Evolutionary conservation across 2,888 invertebrate species (phyloP), one percentile per base, ranked within the genome.

Genomic region (Chymomyza procnemis): DNA sequence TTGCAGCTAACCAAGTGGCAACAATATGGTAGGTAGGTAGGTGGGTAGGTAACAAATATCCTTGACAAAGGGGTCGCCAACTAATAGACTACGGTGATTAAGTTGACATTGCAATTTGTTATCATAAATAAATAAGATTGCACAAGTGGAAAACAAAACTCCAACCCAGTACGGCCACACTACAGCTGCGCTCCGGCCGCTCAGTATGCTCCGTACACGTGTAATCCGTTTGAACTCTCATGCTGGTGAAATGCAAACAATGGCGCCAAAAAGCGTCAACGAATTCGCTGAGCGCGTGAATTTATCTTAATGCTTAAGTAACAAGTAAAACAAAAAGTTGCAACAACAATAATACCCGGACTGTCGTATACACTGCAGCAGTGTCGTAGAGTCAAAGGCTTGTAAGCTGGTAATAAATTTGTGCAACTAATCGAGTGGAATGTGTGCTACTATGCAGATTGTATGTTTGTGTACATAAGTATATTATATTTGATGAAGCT

Each of bases 21-120:
- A 22, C 22, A 26, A 26, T 1, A 5, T 5, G 26, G 26, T 26
- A 26, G 26, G 26, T 26, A 26, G 22, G 22, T 22, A 22, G 22
- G 2, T 3, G 22, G 2, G 22, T 2, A 3, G 22, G 26, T 26
- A 26, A 60, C 22, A 56, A 47, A 61, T 46, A 46, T 46, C 41
- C 62, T 62, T 21, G 50, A 70, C 66, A 73, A 73, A 54, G 70
- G 70, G 66, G 61, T 57, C 69, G 62, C 61, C 16, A 80, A 85
- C 82, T 82, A 82, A 85, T 80, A 85, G 80, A 82, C 74, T 79
- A 74, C 71, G 80, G 80, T 82, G 83, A 80, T 83, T 83, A 85
- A 78, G 83, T 83, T 83, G 83, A 85, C 80, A 74, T 74, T 80
- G 85, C 80, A 83, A 85, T 83, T 85, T 83, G 85, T 80, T 83